Base-by-base conservation (phyloP, 1,140 invertebrate species). In the Rhopalosiphum maidis region DNA sequence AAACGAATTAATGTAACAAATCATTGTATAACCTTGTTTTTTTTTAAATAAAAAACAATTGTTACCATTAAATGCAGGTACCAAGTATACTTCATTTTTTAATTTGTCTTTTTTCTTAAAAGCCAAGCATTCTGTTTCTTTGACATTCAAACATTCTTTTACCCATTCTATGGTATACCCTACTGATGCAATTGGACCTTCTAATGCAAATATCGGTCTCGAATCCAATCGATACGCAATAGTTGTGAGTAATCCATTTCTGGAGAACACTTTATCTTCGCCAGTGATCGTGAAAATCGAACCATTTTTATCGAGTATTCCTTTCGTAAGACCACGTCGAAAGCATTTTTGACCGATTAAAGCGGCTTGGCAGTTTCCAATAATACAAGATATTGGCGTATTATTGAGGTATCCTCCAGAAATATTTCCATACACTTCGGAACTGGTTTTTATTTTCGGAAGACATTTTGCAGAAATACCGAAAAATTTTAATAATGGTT, bases 111-210 rank as follows among this genome's bases (percentile, higher is more conserved):
- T 37, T 30, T 1, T 41, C 30, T n/a, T 98, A 90, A 99, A 95
- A 11, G 95, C 95, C 94, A 99, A 97, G 21, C 96, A 96, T 0
- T 97, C 96, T 93, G 96, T 96, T 54, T 96, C 96, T 21, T 99
- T 96, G 11, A 99, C 95, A 43, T 97, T 96, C 82, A 99, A 96
- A 95, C 99, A 99, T 95, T 99, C 98, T 94, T 97, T 95, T 4
- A 99, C 95, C 98, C 98, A 99, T 25, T 97, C 96, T 15, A 99
- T 96, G 35, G 97, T 97, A 60, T 98, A 97, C 9, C 99, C 99
- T 8, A 98, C 98, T 21, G 99, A 98, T 5, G 98, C 98, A 25
- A 99, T 97, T 6, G 98, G 98, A 77, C 98, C 97, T 95, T 97
- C 96, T 9, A 96, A 94, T 35, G 97, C 97, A 95, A 98, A 98